Evolutionary conservation across 1,140 invertebrate genomes (phyloP).

Genomic region (Heliothis subflexa): DNA sequence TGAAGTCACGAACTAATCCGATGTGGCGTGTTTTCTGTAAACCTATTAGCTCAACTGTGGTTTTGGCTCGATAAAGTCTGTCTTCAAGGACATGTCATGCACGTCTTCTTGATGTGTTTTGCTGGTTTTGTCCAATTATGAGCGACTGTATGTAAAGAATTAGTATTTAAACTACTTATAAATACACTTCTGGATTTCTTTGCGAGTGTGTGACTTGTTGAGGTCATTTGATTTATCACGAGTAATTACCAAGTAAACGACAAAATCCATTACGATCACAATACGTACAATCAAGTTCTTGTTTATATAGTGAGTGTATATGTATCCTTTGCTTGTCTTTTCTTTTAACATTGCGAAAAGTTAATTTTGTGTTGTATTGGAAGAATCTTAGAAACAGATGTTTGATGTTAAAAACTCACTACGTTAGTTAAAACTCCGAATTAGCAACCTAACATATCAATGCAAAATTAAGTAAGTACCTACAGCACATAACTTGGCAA

Average conservation of each 20-base stretch:
- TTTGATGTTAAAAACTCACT: too few relatives aligned
- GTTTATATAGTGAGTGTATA: not conserved
- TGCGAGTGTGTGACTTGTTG: not conserved
- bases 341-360: too few relatives aligned
- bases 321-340: not conserved
- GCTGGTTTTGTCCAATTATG: not conserved
- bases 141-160: not conserved
- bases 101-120: not conserved
- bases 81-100: slow-evolving; percentile 25
- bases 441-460: too few relatives aligned
- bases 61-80: slow-evolving; percentile 24
- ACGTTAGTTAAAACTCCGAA: too few relatives aligned
- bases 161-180: not conserved
- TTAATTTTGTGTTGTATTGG: too few relatives aligned
- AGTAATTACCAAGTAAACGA: slow-evolving; percentile 5
- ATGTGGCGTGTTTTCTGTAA: slow-evolving; percentile 48
- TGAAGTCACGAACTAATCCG: slow-evolving; percentile 62
- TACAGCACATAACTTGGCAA: too few relatives aligned
- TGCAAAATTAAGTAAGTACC: too few relatives aligned
- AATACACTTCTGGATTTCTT: not conserved
- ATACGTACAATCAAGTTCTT: not conserved
- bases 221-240: slow-evolving; percentile 14
- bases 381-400: too few relatives aligned
- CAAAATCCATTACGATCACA: not conserved
- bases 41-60: slow-evolving; percentile 45